Conservation (phyloP, 2,888 invertebrate species). For the Aelia acuminata region DNA sequence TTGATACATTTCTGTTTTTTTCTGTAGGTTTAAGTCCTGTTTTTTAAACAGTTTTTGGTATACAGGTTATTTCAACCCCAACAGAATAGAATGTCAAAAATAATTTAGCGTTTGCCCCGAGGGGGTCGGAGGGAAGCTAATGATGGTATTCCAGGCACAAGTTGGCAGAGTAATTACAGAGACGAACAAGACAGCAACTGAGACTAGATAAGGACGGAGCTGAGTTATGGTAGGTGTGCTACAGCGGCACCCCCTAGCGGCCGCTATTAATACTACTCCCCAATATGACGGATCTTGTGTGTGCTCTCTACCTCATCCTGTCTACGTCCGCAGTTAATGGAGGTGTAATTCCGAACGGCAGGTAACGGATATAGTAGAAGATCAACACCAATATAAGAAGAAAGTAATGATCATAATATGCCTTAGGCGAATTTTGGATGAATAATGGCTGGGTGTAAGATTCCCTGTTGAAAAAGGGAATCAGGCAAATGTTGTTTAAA, state of each 20-base stretch:
- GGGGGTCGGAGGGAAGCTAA: neutral
- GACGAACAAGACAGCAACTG: slow-evolving; percentile 17
- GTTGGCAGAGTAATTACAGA: slow-evolving; percentile 29
- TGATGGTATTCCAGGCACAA: slow-evolving; percentile 28
- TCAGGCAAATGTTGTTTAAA: no score
- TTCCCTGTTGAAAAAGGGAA: no score
- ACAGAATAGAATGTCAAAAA: neutral
- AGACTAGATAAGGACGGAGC: neutral
- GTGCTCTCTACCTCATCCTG: neutral
- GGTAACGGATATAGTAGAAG: neutral
- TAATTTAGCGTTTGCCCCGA: neutral
- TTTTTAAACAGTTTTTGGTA: no score
- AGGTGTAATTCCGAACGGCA: neutral
- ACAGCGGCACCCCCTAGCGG: neutral
- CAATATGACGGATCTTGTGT: slow-evolving; percentile 24
- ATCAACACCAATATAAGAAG: no score
- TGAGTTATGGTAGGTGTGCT: slow-evolving; percentile 24
- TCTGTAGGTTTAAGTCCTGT: no score
- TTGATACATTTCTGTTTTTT: no score
- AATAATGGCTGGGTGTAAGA: no score
- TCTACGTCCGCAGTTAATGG: neutral
- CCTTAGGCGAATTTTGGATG: no score
- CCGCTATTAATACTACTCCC: slow-evolving; percentile 20
- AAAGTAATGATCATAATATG: no score
- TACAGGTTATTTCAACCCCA: neutral